phyloP scores from a whole-genome alignment of 2,797 vertebrate genomes.

The Paguma larvata region DNA sequence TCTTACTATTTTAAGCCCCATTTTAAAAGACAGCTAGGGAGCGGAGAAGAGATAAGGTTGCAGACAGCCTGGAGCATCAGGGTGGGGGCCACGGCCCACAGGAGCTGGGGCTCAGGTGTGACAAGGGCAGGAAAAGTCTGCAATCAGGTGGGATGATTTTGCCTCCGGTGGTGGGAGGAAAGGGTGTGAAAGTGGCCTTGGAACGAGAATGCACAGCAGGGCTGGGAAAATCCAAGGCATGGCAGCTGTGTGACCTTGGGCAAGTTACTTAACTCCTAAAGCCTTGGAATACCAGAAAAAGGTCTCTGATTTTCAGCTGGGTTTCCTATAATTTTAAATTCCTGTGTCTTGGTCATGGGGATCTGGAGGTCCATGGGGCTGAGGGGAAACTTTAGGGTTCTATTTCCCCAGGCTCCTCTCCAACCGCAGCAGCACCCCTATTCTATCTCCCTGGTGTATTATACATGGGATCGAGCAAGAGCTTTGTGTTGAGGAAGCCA shows the following conservation, averaged over 20 bases:
- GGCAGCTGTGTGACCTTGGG: not conserved
- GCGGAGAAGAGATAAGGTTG: not conserved
- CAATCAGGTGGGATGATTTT: not conserved
- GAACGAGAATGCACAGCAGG: not conserved
- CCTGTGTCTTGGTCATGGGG: not conserved
- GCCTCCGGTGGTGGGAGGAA: not conserved
- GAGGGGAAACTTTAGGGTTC: not conserved
- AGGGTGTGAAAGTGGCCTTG: not conserved
- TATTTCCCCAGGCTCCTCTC: not conserved
- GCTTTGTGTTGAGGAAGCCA: not conserved
- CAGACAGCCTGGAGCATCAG: not conserved
- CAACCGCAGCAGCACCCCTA: not conserved
- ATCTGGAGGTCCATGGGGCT: not conserved
- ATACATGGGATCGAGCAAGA: not conserved
- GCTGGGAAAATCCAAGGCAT: not conserved
- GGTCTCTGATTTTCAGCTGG: not conserved
- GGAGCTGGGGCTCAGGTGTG: not conserved
- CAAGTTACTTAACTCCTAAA: conserved; percentile 13
- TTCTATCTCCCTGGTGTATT: not conserved
- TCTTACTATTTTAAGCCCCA: not conserved
- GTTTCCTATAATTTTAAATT: conserved; percentile 11
- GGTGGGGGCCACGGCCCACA: not conserved
- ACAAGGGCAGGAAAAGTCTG: not conserved
- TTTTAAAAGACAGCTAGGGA: not conserved
- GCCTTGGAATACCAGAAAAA: not conserved